Evolutionary conservation across 2,888 invertebrate genomes (phyloP).

Genomic region (Amphipyra berbera): DNA sequence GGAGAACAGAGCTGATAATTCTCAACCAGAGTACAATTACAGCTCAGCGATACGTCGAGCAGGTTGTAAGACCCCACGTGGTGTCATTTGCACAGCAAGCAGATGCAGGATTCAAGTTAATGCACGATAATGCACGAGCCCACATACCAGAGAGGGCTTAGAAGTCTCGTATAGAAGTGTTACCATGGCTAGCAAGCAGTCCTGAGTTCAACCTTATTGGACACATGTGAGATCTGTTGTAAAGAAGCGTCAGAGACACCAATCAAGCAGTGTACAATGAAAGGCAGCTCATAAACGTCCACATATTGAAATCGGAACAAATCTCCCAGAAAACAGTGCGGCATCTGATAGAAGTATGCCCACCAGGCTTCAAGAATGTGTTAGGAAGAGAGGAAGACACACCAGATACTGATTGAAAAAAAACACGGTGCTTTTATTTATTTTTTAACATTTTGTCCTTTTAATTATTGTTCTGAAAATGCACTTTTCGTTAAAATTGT

Average conservation of each 20-base stretch:
- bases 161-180: neutral
- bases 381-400: too few species aligned
- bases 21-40: neutral
- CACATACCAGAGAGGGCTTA: neutral
- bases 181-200: neutral
- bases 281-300: neutral
- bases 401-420: too few species aligned
- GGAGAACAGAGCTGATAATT: neutral
- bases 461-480: too few species aligned
- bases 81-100: neutral
- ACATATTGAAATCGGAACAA: neutral
- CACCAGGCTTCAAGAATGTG: too few species aligned
- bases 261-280: neutral
- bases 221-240: neutral
- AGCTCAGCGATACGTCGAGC: neutral
- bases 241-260: neutral
- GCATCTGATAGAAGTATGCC: neutral
- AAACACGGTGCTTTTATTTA: too few species aligned
- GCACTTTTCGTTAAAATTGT: too few species aligned
- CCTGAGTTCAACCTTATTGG: neutral
- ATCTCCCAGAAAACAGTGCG: neutral
- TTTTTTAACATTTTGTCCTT: too few species aligned
- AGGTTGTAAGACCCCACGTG: neutral
- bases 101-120: neutral
- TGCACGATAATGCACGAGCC: neutral